These are phyloP conservation scores for Theocolax elegans DNA, from an alignment of 1,140 invertebrate genomes.

Conservation along the genomic window DNA sequence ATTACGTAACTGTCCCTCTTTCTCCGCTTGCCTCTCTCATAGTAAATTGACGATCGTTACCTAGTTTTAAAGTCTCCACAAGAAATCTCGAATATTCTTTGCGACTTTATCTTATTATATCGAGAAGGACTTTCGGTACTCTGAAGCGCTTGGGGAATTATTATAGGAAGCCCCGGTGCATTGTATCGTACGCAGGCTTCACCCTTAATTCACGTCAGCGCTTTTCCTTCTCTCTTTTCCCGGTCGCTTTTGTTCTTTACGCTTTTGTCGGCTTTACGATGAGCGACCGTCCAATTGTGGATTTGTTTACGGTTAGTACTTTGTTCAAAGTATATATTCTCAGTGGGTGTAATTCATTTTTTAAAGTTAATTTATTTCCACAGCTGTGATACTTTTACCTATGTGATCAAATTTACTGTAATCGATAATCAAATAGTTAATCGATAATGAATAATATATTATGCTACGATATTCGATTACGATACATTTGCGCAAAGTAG, in stretches of 20 bases:
- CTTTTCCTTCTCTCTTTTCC: not conserved
- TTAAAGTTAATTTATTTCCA: no score
- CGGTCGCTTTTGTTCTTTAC: not conserved
- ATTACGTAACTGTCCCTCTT: not conserved
- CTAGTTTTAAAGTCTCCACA: not conserved
- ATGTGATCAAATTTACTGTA: no score
- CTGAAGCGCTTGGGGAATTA: not conserved
- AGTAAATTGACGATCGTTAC: not conserved
- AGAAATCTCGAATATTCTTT: not conserved
- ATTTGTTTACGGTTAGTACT: no score
- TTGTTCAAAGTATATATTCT: no score
- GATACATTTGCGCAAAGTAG: no score
- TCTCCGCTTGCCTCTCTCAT: not conserved
- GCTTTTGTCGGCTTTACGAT: not conserved
- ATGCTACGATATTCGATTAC: no score
- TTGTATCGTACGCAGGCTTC: not conserved
- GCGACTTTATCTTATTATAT: constrained; percentile 1
- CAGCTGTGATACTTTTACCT: no score
- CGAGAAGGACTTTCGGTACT: not conserved
- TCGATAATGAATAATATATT: no score
- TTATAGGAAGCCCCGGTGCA: not conserved
- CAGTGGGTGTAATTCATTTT: no score
- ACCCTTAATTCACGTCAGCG: not conserved
- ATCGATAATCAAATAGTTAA: no score
- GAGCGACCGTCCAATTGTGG: no score